These are phyloP conservation scores for Pseudachorutes palmiensis DNA, from an alignment of 1,140 invertebrate species.

Conservation along the genomic window DNA sequence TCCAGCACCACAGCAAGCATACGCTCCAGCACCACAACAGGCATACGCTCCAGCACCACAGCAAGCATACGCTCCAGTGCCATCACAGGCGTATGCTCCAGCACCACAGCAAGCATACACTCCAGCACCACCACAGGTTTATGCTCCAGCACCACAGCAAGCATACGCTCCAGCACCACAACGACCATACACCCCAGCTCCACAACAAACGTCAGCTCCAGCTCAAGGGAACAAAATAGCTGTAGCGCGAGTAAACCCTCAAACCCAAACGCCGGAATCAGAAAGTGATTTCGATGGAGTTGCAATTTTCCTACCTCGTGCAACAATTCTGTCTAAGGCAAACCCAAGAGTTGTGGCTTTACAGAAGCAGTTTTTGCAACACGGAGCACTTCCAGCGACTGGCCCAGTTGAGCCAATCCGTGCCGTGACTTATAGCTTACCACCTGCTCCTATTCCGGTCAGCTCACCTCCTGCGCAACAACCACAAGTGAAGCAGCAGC, in stretches of 20 bases:
- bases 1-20: too few relatives aligned
- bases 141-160: constrained; percentile 1
- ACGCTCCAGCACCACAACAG: too few relatives aligned
- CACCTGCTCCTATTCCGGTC: not conserved
- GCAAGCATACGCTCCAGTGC: too few relatives aligned
- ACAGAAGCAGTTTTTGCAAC: not conserved
- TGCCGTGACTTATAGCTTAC: not conserved
- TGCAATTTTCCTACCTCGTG: not conserved
- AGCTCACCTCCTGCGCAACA: too few relatives aligned
- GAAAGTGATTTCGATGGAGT: not conserved
- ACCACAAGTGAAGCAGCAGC: too few relatives aligned
- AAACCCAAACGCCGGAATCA: not conserved
- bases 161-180: too few relatives aligned
- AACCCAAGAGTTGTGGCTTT: not conserved
- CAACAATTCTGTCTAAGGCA: not conserved
- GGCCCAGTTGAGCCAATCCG: not conserved
- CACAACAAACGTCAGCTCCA: too few relatives aligned
- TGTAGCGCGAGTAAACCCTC: not conserved
- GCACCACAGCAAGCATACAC: constrained; percentile 1
- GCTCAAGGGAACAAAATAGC: not conserved
- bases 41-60: too few relatives aligned
- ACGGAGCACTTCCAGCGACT: not conserved
- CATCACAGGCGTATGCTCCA: too few relatives aligned
- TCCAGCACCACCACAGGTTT: too few relatives aligned
- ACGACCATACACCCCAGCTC: too few relatives aligned